Percentiles rank a stretch among this genome's conserved stretches.
Evolutionary conservation across 2,888 invertebrate genomes (phyloP).

Genomic region (Eristalinus aeneus): DNA sequence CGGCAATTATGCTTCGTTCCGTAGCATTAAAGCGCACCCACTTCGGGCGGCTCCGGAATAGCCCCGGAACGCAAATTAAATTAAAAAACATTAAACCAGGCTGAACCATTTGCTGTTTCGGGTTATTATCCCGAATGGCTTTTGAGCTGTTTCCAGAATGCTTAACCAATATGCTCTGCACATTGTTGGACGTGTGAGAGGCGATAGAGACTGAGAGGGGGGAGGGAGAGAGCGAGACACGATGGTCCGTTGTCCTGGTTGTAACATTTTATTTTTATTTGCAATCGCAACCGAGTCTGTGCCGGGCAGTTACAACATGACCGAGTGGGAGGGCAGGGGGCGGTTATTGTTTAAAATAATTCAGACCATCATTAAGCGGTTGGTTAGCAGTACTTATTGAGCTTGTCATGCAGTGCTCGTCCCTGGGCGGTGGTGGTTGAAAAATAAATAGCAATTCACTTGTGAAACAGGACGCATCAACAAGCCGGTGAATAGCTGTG

Average conservation of each 20-base stretch:
- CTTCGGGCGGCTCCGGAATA: constrained; percentile 51
- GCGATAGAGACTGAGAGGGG: not conserved
- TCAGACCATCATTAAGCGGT: constrained; percentile 71
- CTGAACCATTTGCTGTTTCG: constrained; percentile 64
- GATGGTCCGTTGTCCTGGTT: constrained; percentile 24
- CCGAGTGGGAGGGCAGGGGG: not conserved
- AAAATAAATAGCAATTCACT: constrained; percentile 42
- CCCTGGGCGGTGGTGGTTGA: constrained; percentile 8
- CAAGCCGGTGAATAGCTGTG: constrained; percentile 57
- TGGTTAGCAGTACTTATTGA: constrained; percentile 71
- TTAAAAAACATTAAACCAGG: constrained; percentile 72
- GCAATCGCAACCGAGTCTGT: constrained; percentile 20
- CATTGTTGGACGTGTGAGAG: constrained; percentile 45
- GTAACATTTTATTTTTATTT: constrained; percentile 70
- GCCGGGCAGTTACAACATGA: constrained; percentile 16
- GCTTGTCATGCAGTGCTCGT: constrained; percentile 65
- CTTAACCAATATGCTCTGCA: constrained; percentile 58
- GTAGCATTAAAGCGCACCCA: constrained; percentile 67
- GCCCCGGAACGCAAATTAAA: constrained; percentile 73
- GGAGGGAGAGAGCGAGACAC: not conserved
- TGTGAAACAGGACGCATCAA: constrained; percentile 57
- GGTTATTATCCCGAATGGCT: constrained; percentile 72
- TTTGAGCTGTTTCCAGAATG: constrained; percentile 71
- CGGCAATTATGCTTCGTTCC: constrained; percentile 69
- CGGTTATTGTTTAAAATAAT: constrained; percentile 68